These are phyloP conservation scores for Galeopsomyia nigrocyanea DNA, from an alignment of 2,888 invertebrate genomes.

Conservation along the genomic window DNA sequence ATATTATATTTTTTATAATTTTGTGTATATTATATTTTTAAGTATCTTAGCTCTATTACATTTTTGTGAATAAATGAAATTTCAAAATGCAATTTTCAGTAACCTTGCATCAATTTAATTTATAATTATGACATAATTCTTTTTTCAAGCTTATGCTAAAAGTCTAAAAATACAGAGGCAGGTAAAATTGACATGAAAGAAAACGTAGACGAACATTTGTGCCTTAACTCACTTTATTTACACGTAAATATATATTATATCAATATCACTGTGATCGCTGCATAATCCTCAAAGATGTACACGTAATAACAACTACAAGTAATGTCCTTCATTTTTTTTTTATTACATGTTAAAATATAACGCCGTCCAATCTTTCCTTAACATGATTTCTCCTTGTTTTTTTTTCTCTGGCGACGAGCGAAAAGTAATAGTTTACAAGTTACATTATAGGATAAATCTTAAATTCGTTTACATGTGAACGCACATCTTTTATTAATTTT, in stretches of 20 bases:
- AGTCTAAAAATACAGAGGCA: too few relatives aligned
- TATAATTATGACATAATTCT: too few relatives aligned
- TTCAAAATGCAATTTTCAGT: too few relatives aligned
- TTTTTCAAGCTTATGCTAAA: too few relatives aligned
- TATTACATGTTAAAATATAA: conserved; percentile 47
- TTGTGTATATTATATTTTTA: too few relatives aligned
- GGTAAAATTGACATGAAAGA: background rate
- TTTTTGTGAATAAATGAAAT: too few relatives aligned
- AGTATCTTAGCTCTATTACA: too few relatives aligned
- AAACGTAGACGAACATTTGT: conserved; percentile 15
- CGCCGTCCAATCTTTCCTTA: conserved; percentile 34
- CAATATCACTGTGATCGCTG: conserved; percentile 64
- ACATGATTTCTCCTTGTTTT: conserved; percentile 23
- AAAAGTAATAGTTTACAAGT: conserved; percentile 26
- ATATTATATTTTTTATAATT: too few relatives aligned
- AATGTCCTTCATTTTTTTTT: conserved; percentile 47
- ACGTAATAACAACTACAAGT: conserved; percentile 61
- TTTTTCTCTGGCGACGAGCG: conserved; percentile 35
- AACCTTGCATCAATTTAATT: too few relatives aligned
- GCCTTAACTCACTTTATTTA: conserved; percentile 61
- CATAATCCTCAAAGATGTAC: conserved; percentile 64
- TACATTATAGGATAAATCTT: conserved; percentile 41
- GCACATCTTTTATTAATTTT: conserved; percentile 18
- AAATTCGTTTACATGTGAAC: conserved; percentile 39
- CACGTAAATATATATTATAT: conserved; percentile 68